phyloP scores from a whole-genome alignment of 2,797 vertebrate species.

The Leptodactylus fallax region DNA sequence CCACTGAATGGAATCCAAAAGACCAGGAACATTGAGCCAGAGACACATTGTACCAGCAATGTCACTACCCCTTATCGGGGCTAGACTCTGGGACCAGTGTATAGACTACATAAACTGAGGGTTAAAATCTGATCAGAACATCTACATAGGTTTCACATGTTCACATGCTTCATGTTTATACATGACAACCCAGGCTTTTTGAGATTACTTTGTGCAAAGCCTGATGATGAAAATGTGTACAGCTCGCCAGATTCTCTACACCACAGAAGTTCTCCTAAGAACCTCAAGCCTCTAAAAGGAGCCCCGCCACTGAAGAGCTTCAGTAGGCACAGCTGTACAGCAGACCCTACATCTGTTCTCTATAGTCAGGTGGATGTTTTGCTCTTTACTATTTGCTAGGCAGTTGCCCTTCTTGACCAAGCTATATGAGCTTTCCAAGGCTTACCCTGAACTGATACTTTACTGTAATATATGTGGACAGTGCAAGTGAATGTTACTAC shows the following conservation, averaged over 20 bases:
- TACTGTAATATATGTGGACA: not conserved
- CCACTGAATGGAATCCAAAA: too few relatives aligned
- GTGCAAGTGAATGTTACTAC: not conserved
- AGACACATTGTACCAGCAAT: too few relatives aligned
- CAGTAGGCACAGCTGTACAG: slow-evolving; percentile 13
- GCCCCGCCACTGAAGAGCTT: not conserved
- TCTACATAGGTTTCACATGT: not conserved
- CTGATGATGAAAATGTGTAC: not conserved
- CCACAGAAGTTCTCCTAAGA: not conserved
- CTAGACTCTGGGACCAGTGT: too few relatives aligned
- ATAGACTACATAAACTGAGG: too few relatives aligned
- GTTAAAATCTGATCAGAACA: not conserved
- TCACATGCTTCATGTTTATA: not conserved
- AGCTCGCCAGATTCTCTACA: not conserved
- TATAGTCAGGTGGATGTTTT: not conserved
- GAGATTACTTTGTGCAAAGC: not conserved
- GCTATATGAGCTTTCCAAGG: not conserved
- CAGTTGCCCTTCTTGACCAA: not conserved
- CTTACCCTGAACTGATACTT: not conserved
- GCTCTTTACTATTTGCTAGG: not conserved
- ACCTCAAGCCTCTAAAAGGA: not conserved
- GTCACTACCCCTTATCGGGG: too few relatives aligned
- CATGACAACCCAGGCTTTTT: not conserved
- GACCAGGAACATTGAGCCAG: too few relatives aligned
- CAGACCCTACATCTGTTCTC: slow-evolving; percentile 10